Evolutionary conservation across 2,888 invertebrate genomes (phyloP).

Genomic region (Fragum whitleyi): DNA sequence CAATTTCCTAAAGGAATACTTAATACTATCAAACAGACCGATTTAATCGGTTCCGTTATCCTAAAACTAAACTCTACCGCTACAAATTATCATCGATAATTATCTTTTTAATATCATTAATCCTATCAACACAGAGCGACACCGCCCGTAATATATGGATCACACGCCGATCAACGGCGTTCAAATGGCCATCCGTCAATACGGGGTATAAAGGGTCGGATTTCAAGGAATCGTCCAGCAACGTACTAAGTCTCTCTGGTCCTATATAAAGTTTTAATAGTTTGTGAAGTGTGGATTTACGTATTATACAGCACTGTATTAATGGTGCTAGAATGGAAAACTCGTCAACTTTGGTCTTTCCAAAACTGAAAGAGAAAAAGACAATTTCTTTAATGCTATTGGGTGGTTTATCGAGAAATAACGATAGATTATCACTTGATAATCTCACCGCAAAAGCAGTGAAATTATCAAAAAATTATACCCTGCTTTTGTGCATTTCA

Average conservation of each 20-base stretch:
- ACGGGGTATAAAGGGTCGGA: slow-evolving; percentile 56
- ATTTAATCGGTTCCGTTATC: too few relatives aligned
- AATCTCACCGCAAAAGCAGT: too few relatives aligned
- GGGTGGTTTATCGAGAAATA: too few relatives aligned
- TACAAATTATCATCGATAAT: slow-evolving; percentile 34
- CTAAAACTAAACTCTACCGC: too few relatives aligned
- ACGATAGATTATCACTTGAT: too few relatives aligned
- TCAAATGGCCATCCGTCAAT: slow-evolving; percentile 36
- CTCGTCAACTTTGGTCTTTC: slow-evolving; percentile 54
- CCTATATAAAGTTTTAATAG: slow-evolving; percentile 55
- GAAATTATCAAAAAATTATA: too few relatives aligned
- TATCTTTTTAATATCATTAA: slow-evolving; percentile 32
- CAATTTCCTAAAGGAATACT: too few relatives aligned
- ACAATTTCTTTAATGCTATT: too few relatives aligned
- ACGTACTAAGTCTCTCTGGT: slow-evolving; percentile 51
- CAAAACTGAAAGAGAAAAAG: slow-evolving; percentile 48
- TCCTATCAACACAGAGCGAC: slow-evolving; percentile 48
- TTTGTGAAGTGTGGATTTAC: slow-evolving; percentile 58
- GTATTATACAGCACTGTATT: slow-evolving; percentile 54
- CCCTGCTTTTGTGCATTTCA: too few relatives aligned
- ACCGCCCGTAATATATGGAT: slow-evolving; percentile 46
- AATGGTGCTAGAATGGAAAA: slow-evolving; percentile 58
- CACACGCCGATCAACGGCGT: slow-evolving; percentile 55
- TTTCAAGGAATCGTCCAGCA: slow-evolving; percentile 43
- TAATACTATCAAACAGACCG: too few relatives aligned